These are phyloP conservation scores for Lamellibrachia satsuma DNA, from an alignment of 2,888 invertebrate species.

Conservation along the genomic window DNA sequence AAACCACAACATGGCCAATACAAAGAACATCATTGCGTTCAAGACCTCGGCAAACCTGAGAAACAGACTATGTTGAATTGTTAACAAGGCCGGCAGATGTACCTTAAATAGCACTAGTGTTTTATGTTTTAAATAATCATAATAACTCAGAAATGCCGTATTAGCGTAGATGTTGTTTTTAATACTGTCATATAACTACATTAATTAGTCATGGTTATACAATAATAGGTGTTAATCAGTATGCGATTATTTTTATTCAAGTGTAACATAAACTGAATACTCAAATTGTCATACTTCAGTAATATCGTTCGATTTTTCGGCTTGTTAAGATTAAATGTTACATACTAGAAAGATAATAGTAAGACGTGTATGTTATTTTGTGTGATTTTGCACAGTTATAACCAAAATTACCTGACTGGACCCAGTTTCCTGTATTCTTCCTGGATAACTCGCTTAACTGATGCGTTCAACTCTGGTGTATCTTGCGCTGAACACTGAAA, in stretches of 20 bases:
- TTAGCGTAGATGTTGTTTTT: background rate
- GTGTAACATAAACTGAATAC: no score
- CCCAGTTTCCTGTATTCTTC: slow-evolving; percentile 36
- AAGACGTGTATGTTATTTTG: no score
- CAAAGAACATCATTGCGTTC: slow-evolving; percentile 48
- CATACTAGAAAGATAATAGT: no score
- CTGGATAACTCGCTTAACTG: background rate
- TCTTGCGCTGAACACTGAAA: background rate
- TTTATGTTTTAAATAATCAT: background rate
- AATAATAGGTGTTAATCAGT: background rate
- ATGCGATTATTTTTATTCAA: no score
- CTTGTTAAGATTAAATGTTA: no score
- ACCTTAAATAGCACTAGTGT: background rate
- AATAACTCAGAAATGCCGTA: background rate
- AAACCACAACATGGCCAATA: slow-evolving; percentile 56
- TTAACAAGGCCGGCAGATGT: background rate
- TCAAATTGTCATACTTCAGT: no score
- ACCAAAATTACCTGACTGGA: slow-evolving; percentile 27
- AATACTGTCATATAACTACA: background rate
- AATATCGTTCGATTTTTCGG: no score
- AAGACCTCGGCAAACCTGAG: slow-evolving; percentile 56
- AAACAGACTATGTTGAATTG: background rate
- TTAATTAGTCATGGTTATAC: background rate
- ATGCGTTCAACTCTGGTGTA: slow-evolving; percentile 20
- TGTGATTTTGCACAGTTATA: background rate